These are phyloP conservation scores for Atta texana DNA, from an alignment of 1,140 invertebrate genomes.

Conservation along the genomic window DNA sequence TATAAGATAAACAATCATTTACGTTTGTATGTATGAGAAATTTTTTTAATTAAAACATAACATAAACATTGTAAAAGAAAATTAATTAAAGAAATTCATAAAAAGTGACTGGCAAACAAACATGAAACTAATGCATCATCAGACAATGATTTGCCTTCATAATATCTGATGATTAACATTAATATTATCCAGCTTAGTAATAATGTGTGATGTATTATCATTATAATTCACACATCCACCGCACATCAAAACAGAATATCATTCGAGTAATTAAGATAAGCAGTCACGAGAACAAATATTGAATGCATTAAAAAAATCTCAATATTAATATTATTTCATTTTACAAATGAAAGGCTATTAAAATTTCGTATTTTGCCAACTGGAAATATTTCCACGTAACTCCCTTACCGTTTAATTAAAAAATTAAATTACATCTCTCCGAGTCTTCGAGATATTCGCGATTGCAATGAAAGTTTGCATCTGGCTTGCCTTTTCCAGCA, in stretches of 20 bases:
- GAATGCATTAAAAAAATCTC: not conserved
- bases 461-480: slow-evolving; percentile 12
- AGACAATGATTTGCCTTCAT: not conserved
- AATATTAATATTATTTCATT: not conserved
- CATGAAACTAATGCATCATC: not conserved
- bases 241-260: not conserved
- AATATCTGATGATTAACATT: not conserved
- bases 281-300: not conserved
- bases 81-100: not conserved
- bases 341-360: not conserved
- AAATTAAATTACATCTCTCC: slow-evolving; percentile 27
- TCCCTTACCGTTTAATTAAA: slow-evolving; percentile 22
- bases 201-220: not conserved
- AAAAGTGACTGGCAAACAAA: not conserved
- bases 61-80: no score
- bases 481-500: slow-evolving; percentile 7
- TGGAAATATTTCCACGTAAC: slow-evolving; percentile 21
- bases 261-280: slow-evolving; percentile 31
- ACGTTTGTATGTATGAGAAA: not conserved
- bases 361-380: not conserved
- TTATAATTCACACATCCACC: not conserved
- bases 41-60: not conserved
- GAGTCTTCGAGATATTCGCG: slow-evolving; percentile 23
- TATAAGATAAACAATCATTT: not conserved
- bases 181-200: slow-evolving; percentile 11